A percentile compares a stretch with the other conserved stretches of the same genome.
phyloP scores from a whole-genome alignment of 2,113 vertebrate species.

The Semicossyphus pulcher region DNA sequence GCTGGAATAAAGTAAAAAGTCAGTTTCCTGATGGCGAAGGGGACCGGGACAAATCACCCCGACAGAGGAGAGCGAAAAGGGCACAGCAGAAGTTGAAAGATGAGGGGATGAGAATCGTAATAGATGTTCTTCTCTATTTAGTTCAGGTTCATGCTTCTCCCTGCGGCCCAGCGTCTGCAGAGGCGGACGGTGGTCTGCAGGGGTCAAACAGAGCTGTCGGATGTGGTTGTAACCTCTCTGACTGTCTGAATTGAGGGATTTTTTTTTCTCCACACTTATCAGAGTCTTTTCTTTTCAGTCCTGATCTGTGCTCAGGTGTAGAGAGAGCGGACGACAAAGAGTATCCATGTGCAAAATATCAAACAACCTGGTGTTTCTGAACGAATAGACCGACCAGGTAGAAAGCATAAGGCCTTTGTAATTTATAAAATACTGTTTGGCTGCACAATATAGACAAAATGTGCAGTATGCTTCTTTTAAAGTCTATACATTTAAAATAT shows the following conservation, averaged over 20 bases:
- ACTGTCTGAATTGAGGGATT: slow-evolving; percentile 48
- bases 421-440: too few relatives aligned
- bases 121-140: slow-evolving; percentile 72
- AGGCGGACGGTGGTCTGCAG: slow-evolving; percentile 49
- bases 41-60: slow-evolving; percentile 66
- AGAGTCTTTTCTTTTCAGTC: slow-evolving; percentile 23
- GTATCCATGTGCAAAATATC: neutral
- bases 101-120: slow-evolving; percentile 67
- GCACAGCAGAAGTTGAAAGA: slow-evolving; percentile 73
- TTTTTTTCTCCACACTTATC: slow-evolving; percentile 32
- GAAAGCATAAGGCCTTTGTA: slow-evolving; percentile 5
- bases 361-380: slow-evolving; percentile 26
- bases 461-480: too few relatives aligned
- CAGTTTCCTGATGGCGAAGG: slow-evolving; percentile 61
- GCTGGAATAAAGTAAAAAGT: slow-evolving; percentile 69
- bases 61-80: slow-evolving; percentile 64
- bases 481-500: too few relatives aligned
- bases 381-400: neutral
- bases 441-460: too few relatives aligned
- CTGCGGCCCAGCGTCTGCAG: slow-evolving; percentile 44
- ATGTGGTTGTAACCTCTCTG: slow-evolving; percentile 54
- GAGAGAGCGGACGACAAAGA: slow-evolving; percentile 2
- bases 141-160: slow-evolving; percentile 62
- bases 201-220: slow-evolving; percentile 68
- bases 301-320: slow-evolving; percentile 30